Evolutionary conservation across 2,113 vertebrate species (phyloP).

Genomic region (Nycticryphes semicollaris): DNA sequence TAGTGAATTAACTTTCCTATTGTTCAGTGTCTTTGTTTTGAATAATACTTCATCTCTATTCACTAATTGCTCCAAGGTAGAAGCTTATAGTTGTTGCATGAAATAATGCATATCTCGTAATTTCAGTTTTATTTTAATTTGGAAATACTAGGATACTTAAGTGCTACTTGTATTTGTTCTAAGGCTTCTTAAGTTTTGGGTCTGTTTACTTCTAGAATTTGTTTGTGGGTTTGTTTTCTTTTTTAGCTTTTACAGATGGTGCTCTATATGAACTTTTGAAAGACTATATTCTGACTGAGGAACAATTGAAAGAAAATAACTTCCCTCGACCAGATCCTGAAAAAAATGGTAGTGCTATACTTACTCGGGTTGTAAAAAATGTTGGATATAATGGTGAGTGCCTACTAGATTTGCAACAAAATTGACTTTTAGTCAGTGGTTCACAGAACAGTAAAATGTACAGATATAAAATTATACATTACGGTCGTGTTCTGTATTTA

Average conservation of each 20-base stretch:
- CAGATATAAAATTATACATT: background rate
- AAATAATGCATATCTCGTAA: background rate
- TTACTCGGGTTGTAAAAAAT: slow-evolving; percentile 16
- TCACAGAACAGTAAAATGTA: background rate
- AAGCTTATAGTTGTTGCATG: background rate
- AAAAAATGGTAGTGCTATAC: slow-evolving; percentile 69
- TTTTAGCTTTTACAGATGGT: slow-evolving; percentile 53
- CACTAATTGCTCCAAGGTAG: background rate
- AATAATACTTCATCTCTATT: background rate
- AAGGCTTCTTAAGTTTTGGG: background rate
- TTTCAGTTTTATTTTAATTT: background rate
- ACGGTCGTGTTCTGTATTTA: accelerated
- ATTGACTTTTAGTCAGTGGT: background rate
- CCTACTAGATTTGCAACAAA: background rate
- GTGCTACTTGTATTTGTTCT: background rate
- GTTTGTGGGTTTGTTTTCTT: background rate
- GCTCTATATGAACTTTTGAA: slow-evolving; percentile 76
- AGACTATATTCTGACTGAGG: slow-evolving; percentile 77
- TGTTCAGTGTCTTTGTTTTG: background rate
- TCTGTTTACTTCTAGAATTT: background rate
- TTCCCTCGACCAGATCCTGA: slow-evolving; percentile 75
- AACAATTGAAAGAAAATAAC: slow-evolving; percentile 75
- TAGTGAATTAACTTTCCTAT: background rate
- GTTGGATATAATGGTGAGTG: slow-evolving; percentile 8
- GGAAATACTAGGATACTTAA: background rate